Conservation (phyloP, 2,113 vertebrate species). For the Halichoerus grypus region DNA sequence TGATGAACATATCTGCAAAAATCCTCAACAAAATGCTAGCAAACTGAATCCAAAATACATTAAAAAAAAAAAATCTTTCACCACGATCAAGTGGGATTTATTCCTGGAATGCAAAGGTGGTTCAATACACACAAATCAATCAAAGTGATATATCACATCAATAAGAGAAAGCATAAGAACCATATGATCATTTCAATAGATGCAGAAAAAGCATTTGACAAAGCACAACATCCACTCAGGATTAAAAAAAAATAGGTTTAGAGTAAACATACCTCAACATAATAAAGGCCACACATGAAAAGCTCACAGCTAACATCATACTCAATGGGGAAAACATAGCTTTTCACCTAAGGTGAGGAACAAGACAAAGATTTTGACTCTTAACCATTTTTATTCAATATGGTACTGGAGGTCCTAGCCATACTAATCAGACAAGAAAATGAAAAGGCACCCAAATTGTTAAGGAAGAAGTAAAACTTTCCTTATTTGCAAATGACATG, state of each 20-base stretch:
- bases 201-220: neutral
- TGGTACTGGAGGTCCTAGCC: neutral
- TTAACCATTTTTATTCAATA: neutral
- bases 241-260: neutral
- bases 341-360: neutral
- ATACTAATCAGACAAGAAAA: neutral
- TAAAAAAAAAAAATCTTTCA: neutral
- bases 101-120: neutral
- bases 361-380: neutral
- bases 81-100: neutral
- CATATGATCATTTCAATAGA: neutral
- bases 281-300: neutral
- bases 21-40: neutral
- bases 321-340: neutral
- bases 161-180: neutral
- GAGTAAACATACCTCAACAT: neutral
- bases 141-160: neutral
- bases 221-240: neutral
- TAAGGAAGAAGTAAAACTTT: neutral
- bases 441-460: neutral
- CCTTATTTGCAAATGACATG: neutral
- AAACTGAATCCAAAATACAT: neutral
- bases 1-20: neutral
- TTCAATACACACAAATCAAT: neutral
- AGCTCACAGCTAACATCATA: neutral